These are phyloP conservation scores for Pteromalus puparum DNA, from an alignment of 1,140 invertebrate genomes.

Conservation along the genomic window DNA sequence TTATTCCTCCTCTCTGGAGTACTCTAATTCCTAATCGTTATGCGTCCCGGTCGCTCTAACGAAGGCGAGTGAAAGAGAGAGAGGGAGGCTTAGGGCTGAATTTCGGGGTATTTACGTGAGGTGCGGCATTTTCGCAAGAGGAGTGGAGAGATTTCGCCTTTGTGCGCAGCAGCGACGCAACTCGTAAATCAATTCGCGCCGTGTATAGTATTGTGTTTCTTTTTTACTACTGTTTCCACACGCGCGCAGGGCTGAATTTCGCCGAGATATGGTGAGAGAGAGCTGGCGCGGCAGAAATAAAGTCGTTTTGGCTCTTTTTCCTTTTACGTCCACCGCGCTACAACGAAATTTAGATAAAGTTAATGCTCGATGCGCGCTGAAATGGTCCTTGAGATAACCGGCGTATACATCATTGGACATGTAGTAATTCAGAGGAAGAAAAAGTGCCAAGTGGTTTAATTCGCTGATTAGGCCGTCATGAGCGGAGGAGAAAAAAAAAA, in stretches of 20 bases:
- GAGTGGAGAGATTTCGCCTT: constrained; percentile 1
- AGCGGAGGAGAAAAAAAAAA: neutral
- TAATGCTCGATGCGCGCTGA: too few relatives aligned
- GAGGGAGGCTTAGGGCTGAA: neutral
- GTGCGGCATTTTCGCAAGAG: neutral
- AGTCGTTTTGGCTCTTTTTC: neutral
- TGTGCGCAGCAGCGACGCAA: neutral
- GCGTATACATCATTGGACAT: neutral
- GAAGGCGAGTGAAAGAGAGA: neutral
- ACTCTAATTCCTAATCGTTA: constrained; percentile 51
- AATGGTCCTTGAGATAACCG: neutral
- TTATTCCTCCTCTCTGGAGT: constrained; percentile 13
- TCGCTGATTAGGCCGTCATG: neutral
- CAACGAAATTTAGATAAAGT: neutral
- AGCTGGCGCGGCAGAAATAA: neutral
- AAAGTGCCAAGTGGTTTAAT: neutral
- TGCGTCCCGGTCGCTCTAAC: constrained; percentile 13
- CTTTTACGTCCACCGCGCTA: neutral
- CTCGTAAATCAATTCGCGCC: constrained; percentile 39
- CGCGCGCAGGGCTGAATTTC: neutral
- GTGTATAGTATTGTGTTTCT: neutral
- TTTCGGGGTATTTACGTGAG: neutral
- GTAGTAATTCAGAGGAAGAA: neutral
- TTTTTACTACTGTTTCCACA: neutral
- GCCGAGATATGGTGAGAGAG: too few relatives aligned